Evolutionary conservation across 2,888 invertebrate genomes (phyloP), one percentile per base, ranked within the genome.

Genomic region (Papilio protenor): DNA sequence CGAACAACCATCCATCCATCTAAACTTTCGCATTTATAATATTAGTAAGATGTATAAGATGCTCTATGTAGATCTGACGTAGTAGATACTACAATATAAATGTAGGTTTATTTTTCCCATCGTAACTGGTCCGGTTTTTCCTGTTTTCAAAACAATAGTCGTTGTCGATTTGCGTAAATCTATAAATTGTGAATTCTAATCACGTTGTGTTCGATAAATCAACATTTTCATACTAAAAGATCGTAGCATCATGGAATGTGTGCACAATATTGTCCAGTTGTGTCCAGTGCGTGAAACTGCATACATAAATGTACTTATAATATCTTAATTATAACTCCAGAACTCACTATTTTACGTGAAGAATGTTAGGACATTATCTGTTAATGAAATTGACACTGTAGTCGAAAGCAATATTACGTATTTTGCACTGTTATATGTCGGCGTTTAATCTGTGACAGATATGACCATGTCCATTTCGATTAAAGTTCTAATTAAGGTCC

Each of bases 81-180:
- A 27, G 27, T 1, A 16, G 61, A 27, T 14, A 27, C 23, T 27
- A 33, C 16, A 27, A 27, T 27, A 27, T 23, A 6, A 14, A 61
- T 21, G 55, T 55, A 1, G n/a, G 55, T 33, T 61, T 33, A 61
- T 27, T 61, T 61, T 61, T 61, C 61, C 61, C 61, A 61, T 61
- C 27, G 61, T 33, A 61, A 61, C 6, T 27, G 27, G 0, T 27
- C 61, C 27, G 61, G 33, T 27, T 61, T 61, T 61, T 61, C 61
- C 27, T 21, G 61, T 61, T 61, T 27, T 61, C 14, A 61, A 59
- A 59, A 59, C 23, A 59, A 59, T 59, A 59, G 59, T 61, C 12
- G 59, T 5, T 61, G 27, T 27, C 0, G 52, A 52, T 59, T 59
- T 59, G 59, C 59, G 16, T 52, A 52, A 52, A 52, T 52, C 52